Evolutionary conservation across 2,797 vertebrate genomes (phyloP).

Genomic region (Phalanger gymnotis): DNA sequence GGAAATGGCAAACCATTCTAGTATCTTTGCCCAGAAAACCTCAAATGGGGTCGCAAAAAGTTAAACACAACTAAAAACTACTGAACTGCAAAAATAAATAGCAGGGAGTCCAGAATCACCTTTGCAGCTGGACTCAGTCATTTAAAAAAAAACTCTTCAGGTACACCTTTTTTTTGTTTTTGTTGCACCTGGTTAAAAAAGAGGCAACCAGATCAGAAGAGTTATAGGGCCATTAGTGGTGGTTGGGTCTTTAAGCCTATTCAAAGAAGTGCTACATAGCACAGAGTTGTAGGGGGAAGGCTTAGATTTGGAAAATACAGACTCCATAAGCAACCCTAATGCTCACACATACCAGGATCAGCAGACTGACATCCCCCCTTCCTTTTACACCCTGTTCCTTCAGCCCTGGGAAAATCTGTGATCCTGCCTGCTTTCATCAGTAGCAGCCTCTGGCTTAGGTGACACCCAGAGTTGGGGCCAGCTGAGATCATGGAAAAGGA

Average conservation of each 20-base stretch:
- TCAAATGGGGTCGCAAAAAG: neutral
- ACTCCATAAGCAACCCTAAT: neutral
- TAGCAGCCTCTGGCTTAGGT: constrained; percentile 49
- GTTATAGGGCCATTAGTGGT: neutral
- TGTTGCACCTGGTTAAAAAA: neutral
- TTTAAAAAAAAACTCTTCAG: neutral
- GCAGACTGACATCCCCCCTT: neutral
- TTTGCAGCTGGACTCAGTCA: neutral
- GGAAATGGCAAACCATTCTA: neutral
- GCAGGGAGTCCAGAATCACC: neutral
- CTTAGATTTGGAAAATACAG: neutral
- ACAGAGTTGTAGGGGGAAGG: neutral
- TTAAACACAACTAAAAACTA: neutral
- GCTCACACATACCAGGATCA: neutral
- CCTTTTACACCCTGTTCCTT: neutral
- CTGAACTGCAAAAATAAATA: neutral
- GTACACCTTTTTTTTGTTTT: neutral
- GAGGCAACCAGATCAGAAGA: neutral
- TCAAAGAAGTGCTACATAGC: neutral
- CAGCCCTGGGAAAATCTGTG: neutral
- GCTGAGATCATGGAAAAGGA: constrained; percentile 63
- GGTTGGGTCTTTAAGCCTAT: neutral
- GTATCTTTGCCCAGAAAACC: neutral
- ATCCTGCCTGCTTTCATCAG: neutral
- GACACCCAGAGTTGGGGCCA: constrained; percentile 38